These are phyloP conservation scores for Meloe dianella DNA, from an alignment of 2,888 invertebrate species.

Conservation along the genomic window DNA sequence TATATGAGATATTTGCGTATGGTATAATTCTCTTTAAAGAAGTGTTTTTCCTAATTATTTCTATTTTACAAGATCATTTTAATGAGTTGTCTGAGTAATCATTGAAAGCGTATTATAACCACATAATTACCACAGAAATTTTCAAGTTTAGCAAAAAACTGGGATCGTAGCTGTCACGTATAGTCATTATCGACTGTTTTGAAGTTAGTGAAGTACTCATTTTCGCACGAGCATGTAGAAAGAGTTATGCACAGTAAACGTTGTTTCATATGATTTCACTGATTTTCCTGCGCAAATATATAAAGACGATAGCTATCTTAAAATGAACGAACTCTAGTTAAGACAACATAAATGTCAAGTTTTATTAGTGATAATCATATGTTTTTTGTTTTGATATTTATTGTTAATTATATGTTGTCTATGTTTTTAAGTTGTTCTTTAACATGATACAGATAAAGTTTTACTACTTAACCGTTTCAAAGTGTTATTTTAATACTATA, in stretches of 20 bases:
- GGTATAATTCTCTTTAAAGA: neutral
- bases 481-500: slow-evolving; percentile 29
- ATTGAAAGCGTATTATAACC: neutral
- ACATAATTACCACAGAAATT: neutral
- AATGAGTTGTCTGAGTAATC: neutral
- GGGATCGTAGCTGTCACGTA: no score
- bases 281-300: no score
- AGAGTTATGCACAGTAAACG: no score
- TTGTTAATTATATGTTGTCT: slow-evolving; percentile 22
- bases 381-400: neutral
- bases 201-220: no score
- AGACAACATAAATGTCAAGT: neutral
- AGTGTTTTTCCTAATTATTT: neutral
- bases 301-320: neutral
- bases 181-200: no score
- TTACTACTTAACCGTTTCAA: slow-evolving; percentile 18
- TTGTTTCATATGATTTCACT: no score
- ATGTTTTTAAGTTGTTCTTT: slow-evolving; percentile 22
- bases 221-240: no score
- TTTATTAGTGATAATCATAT: neutral
- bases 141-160: no score
- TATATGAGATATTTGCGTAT: no score
- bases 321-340: neutral
- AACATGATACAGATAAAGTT: slow-evolving; percentile 24
- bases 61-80: neutral